Evolutionary conservation across 2,797 vertebrate species (phyloP).

Genomic region (Diceros bicornis): DNA sequence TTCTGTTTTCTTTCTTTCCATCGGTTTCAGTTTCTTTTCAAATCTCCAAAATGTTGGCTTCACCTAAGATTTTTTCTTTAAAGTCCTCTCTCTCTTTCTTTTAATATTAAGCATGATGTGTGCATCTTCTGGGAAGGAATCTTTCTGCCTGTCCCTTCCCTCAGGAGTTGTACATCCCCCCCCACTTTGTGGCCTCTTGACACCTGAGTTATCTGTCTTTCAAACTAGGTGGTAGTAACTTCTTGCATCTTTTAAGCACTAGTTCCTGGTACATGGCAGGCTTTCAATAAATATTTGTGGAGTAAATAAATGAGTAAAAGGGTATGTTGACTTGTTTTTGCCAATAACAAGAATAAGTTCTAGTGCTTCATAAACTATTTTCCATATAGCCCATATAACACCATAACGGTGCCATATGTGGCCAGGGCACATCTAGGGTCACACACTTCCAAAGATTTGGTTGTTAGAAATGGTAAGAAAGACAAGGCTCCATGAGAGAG

Average conservation of each 20-base stretch:
- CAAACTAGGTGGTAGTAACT: background rate
- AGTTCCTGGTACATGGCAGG: accelerated
- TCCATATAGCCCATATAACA: background rate
- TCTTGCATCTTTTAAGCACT: background rate
- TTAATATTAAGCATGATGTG: background rate
- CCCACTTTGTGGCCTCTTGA: background rate
- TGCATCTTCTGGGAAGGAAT: background rate
- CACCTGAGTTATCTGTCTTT: background rate
- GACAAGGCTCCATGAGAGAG: background rate
- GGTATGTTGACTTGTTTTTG: background rate
- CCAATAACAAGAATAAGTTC: background rate
- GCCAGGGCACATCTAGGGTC: background rate
- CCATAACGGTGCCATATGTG: background rate
- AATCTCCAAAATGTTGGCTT: background rate
- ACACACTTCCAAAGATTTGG: background rate
- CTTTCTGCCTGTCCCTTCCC: background rate
- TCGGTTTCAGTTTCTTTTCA: background rate
- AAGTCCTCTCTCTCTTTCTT: background rate
- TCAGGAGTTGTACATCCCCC: too few relatives aligned
- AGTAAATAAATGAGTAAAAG: background rate
- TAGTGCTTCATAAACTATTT: background rate
- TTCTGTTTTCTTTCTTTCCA: background rate
- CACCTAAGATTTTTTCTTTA: background rate
- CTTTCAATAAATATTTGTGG: background rate
- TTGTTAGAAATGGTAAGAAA: background rate